These are phyloP conservation scores for Caenorhabditis elegans DNA, from an alignment of 1,140 invertebrate genomes.

Conservation along the genomic window DNA sequence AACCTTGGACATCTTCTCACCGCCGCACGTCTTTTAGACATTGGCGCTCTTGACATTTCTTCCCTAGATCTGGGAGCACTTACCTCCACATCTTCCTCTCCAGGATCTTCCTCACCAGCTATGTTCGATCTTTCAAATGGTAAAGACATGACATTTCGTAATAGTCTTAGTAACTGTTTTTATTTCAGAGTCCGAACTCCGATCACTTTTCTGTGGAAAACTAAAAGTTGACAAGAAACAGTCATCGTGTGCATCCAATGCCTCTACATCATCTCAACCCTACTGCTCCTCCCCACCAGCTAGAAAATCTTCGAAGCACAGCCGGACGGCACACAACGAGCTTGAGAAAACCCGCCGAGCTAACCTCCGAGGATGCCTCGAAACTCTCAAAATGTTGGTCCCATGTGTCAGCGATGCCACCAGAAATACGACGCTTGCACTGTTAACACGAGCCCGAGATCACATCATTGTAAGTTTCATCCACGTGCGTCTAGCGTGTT, in stretches of 20 bases:
- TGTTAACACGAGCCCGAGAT: conserved; percentile 63
- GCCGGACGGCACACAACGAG: conserved; percentile 64
- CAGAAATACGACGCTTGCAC: conserved; percentile 62
- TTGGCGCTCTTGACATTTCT: conserved; percentile 19
- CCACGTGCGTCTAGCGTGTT: conserved; percentile 21
- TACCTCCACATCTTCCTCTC: not conserved
- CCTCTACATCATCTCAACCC: not conserved
- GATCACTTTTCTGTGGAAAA: not conserved
- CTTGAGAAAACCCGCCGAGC: conserved; percentile 65
- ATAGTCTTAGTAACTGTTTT: not conserved
- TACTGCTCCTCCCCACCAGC: not conserved
- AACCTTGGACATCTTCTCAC: conserved; percentile 7
- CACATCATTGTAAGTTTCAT: conserved; percentile 57
- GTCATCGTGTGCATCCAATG: not conserved
- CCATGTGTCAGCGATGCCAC: conserved; percentile 59
- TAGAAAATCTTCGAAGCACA: conserved; percentile 18
- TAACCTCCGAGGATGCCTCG: conserved; percentile 59
- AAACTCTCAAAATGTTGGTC: conserved; percentile 57
- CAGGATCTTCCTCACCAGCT: not conserved
- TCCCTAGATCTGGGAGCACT: conserved; percentile 20
- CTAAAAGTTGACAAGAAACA: not conserved
- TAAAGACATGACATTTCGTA: not conserved
- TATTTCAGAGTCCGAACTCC: not conserved
- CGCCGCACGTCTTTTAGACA: conserved; percentile 17
- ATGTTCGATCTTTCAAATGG: conserved; percentile 19